phyloP scores from a whole-genome alignment of 1,140 invertebrate species.

The Drosophila sproati region DNA sequence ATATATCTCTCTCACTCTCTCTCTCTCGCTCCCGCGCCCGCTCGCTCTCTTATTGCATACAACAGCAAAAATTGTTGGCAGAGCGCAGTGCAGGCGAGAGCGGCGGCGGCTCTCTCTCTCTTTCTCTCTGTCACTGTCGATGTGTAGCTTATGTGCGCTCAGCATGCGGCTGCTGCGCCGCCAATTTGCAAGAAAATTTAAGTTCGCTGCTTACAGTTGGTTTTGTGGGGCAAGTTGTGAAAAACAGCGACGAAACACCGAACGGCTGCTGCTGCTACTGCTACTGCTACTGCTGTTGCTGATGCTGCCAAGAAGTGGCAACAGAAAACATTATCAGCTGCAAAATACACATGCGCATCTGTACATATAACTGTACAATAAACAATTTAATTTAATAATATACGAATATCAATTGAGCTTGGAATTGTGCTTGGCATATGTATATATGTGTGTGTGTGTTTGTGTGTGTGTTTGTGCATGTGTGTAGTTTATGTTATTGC shows the following conservation, averaged over 20 bases:
- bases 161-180: conserved; percentile 61
- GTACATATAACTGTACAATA: conserved; percentile 10
- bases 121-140: no score
- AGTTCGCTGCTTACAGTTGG: conserved; percentile 73
- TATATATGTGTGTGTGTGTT: background rate
- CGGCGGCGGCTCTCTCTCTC: conserved; percentile 34
- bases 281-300: no score
- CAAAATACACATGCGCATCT: background rate
- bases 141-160: conserved; percentile 42
- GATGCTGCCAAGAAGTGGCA: conserved; percentile 67
- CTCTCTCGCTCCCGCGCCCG: background rate
- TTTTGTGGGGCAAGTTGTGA: conserved; percentile 69
- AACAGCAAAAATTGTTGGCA: conserved; percentile 42
- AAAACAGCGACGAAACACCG: conserved; percentile 44
- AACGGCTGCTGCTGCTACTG: conserved; percentile 21
- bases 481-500: conserved; percentile 37
- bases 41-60: conserved; percentile 25
- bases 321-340: conserved; percentile 20
- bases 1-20: conserved; percentile 11
- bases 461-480: conserved; percentile 10
- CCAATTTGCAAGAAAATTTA: conserved; percentile 78
- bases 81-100: conserved; percentile 27
- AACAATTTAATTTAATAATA: conserved; percentile 47
- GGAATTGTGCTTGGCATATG: conserved; percentile 28
- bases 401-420: conserved; percentile 54